These are phyloP conservation scores for Drosophila phalerata DNA, from an alignment of 2,888 invertebrate species.

Conservation along the genomic window DNA sequence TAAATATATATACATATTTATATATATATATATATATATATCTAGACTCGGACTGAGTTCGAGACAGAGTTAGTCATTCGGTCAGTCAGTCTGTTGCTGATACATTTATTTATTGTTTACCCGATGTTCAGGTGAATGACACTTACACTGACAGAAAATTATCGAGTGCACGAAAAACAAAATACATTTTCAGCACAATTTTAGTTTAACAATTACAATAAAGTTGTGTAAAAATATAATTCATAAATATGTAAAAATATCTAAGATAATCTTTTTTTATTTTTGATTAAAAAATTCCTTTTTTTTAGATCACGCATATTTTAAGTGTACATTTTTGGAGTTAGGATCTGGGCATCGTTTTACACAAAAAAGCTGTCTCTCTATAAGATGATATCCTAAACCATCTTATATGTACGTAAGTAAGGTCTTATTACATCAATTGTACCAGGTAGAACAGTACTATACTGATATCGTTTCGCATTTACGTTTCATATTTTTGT, in stretches of 20 bases:
- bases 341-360: slow-evolving; percentile 22
- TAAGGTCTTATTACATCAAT: slow-evolving; percentile 16
- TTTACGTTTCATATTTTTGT: slow-evolving; percentile 35
- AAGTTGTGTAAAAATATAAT: too few relatives aligned
- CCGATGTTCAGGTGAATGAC: slow-evolving; percentile 51
- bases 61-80: slow-evolving; percentile 14
- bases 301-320: neutral
- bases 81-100: slow-evolving; percentile 26
- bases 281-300: too few relatives aligned
- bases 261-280: too few relatives aligned
- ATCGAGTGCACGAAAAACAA: neutral
- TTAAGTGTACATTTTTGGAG: neutral
- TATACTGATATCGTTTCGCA: slow-evolving; percentile 10
- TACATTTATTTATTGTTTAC: slow-evolving; percentile 32
- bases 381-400: slow-evolving; percentile 16
- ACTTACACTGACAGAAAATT: slow-evolving; percentile 24
- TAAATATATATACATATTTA: neutral
- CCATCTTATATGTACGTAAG: neutral
- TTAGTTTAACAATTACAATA: neutral
- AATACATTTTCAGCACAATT: neutral
- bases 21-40: neutral
- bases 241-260: too few relatives aligned
- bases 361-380: slow-evolving; percentile 8
- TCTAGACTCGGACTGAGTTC: slow-evolving; percentile 5
- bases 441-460: slow-evolving; percentile 16